Percentiles rank a stretch among this genome's conserved stretches.
Conservation (phyloP, 2,888 invertebrate genomes). For the Thysanoteuthis rhombus region DNA sequence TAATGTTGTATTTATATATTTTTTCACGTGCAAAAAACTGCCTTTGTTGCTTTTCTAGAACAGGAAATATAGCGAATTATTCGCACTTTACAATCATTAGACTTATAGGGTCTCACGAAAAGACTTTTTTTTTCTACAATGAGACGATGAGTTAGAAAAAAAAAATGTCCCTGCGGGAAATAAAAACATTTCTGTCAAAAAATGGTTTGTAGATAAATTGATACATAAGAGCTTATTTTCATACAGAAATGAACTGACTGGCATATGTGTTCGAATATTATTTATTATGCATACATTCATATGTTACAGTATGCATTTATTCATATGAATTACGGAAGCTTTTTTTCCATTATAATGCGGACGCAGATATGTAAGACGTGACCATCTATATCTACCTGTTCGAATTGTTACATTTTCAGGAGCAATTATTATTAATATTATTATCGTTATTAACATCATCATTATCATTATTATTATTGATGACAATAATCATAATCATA, state of each 20-base stretch:
- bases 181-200: neutral
- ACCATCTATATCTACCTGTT: no score
- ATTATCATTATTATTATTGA: no score
- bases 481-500: no score
- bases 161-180: neutral
- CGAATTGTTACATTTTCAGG: no score
- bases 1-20: neutral
- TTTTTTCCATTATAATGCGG: no score
- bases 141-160: neutral
- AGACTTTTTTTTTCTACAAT: neutral
- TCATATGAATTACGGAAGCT: no score
- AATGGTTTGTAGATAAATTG: neutral
- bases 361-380: no score
- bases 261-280: neutral
- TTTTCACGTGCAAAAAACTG: neutral
- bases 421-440: no score
- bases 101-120: neutral
- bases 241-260: neutral
- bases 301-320: neutral
- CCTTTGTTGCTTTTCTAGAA: neutral
- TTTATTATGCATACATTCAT: neutral
- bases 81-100: neutral
- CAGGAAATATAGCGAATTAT: neutral
- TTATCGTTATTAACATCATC: no score
- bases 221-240: neutral